A percentile compares a stretch with the other conserved stretches of the same genome.
Conservation (phyloP, 1,140 invertebrate species). For the Aphis craccivora region DNA sequence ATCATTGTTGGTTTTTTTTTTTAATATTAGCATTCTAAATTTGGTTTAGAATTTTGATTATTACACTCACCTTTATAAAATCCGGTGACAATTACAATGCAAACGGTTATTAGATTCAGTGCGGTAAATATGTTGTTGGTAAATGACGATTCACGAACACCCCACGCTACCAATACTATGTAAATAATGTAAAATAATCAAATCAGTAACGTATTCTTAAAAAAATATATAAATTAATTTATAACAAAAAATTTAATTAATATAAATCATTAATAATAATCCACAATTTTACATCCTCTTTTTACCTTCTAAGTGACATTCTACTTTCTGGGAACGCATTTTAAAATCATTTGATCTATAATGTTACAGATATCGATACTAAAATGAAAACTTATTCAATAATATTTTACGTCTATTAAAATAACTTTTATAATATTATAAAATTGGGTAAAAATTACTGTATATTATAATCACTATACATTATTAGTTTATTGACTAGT, state of each 20-base stretch:
- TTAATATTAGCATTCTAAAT: background rate
- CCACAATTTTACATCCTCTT: too few species aligned
- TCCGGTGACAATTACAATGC: conserved; percentile 86
- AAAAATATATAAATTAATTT: too few species aligned
- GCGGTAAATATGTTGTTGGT: conserved; percentile 91
- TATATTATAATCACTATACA: background rate
- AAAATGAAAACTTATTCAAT: too few species aligned
- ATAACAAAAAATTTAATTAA: too few species aligned
- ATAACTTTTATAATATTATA: background rate
- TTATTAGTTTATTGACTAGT: background rate
- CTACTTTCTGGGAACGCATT: background rate
- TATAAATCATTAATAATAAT: background rate
- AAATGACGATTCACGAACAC: conserved; percentile 87
- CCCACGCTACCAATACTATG: conserved; percentile 76
- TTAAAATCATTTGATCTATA: background rate
- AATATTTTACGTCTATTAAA: background rate
- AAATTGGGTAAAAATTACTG: background rate
- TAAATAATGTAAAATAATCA: conserved; percentile 56
- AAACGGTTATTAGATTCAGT: conserved; percentile 84
- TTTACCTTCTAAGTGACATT: too few species aligned
- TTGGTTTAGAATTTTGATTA: background rate
- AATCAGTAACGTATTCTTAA: background rate
- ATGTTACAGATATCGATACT: background rate
- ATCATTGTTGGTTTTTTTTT: background rate
- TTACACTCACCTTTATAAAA: conserved; percentile 73